Evolutionary conservation across 23 tunicate genomes (phyloP).

Genomic region (Pegea sp.): DNA sequence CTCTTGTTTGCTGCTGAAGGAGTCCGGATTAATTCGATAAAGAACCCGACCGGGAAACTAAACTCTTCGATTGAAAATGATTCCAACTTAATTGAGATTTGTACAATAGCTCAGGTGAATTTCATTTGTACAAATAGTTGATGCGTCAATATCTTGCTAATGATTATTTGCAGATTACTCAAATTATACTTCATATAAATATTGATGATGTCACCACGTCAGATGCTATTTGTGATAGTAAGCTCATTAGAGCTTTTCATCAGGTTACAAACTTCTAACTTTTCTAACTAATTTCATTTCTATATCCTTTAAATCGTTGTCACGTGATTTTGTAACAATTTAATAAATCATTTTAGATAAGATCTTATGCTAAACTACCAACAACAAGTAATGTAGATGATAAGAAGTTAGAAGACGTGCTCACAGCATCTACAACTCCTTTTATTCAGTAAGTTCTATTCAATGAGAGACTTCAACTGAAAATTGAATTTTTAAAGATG

Average conservation of each 20-base stretch:
- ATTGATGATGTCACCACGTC: slow-evolving; percentile 5
- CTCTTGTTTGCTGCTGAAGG: slow-evolving; percentile 5
- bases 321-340: too few relatives aligned
- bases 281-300: too few relatives aligned
- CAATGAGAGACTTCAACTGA: neutral
- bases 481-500: slow-evolving; percentile 4
- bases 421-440: slow-evolving; percentile 10
- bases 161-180: slow-evolving; percentile 54
- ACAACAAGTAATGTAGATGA: slow-evolving; percentile 3
- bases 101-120: too few relatives aligned
- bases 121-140: too few relatives aligned
- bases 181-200: slow-evolving; percentile 15
- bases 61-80: too few relatives aligned
- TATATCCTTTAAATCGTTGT: too few relatives aligned
- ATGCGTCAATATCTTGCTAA: too few relatives aligned
- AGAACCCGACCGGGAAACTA: too few relatives aligned
- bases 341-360: slow-evolving; percentile 10
- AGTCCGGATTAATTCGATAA: neutral
- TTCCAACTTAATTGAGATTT: too few relatives aligned
- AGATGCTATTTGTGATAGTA: too few relatives aligned
- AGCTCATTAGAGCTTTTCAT: too few relatives aligned
- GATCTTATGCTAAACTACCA: slow-evolving; percentile 16
- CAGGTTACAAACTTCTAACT: too few relatives aligned
- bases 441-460: slow-evolving; percentile 17
- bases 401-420: slow-evolving; percentile 5